Conservation (phyloP, 2,888 invertebrate genomes). For the Gisinianus flammeolus region DNA sequence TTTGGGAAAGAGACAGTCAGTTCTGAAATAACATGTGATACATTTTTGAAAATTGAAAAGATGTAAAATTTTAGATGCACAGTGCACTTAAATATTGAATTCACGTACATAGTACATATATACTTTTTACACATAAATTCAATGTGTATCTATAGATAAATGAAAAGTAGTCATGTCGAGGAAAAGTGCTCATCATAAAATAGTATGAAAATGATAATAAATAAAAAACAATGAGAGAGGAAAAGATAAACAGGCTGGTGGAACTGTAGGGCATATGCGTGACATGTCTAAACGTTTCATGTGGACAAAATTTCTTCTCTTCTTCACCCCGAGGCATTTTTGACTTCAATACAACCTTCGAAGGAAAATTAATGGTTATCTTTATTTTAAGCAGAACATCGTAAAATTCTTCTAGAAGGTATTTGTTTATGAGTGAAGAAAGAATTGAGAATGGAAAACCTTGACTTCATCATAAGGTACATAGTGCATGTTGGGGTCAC, state of each 20-base stretch:
- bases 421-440: too few species aligned
- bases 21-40: too few species aligned
- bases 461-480: too few species aligned
- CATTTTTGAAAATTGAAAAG: too few species aligned
- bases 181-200: neutral
- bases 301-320: neutral
- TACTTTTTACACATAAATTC: neutral
- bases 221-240: neutral
- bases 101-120: neutral
- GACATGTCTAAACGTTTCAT: neutral
- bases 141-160: neutral
- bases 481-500: too few species aligned
- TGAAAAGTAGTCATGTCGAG: neutral
- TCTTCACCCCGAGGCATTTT: neutral
- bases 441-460: too few species aligned
- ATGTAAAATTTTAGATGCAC: too few species aligned
- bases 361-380: neutral
- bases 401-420: neutral
- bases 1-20: too few species aligned
- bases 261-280: neutral
- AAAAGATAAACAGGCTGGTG: neutral
- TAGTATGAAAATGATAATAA: neutral
- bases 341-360: neutral
- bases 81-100: neutral
- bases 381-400: neutral